These are phyloP conservation scores for Patella caerulea DNA, from an alignment of 2,888 invertebrate genomes.

Conservation along the genomic window DNA sequence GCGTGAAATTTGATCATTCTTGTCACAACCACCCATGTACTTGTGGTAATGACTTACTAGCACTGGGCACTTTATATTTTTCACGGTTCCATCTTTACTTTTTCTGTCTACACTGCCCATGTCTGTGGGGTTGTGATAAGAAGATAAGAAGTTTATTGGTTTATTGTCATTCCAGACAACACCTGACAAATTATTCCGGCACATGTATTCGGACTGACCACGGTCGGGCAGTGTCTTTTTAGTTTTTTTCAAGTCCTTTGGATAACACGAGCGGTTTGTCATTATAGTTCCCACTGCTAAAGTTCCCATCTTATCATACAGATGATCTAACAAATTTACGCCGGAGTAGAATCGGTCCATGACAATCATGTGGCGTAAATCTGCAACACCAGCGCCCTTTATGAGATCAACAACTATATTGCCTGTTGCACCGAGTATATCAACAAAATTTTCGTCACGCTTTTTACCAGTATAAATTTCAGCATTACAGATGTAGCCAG, in stretches of 20 bases:
- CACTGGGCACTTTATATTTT: not conserved
- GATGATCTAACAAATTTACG: slow-evolving; percentile 24
- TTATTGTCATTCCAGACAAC: not conserved
- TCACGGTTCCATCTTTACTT: not conserved
- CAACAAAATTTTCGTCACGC: slow-evolving; percentile 7
- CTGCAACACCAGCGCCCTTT: slow-evolving; percentile 10
- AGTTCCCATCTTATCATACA: not conserved
- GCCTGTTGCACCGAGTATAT: slow-evolving; percentile 24
- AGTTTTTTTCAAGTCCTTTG: not conserved
- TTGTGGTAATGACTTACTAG: not conserved
- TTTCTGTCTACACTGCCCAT: not conserved
- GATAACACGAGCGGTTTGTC: not conserved
- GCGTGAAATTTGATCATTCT: not conserved
- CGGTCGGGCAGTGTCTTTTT: not conserved
- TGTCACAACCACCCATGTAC: slow-evolving; percentile 1
- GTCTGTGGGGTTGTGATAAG: not conserved
- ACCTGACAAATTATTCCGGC: not conserved
- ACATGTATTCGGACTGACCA: slow-evolving; percentile 1
- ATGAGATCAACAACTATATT: slow-evolving; percentile 26
- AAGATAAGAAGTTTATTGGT: not conserved
- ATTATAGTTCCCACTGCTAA: slow-evolving; percentile 5
- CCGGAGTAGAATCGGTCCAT: slow-evolving; percentile 26
- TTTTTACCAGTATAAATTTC: not conserved
- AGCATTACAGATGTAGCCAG: slow-evolving; percentile 22
- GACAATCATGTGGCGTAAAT: slow-evolving; percentile 23